A percentile compares a stretch with the other conserved stretches of the same genome.
These are phyloP conservation scores for Emydura subglobosa DNA, from an alignment of 2,113 vertebrate species.

Conservation along the genomic window DNA sequence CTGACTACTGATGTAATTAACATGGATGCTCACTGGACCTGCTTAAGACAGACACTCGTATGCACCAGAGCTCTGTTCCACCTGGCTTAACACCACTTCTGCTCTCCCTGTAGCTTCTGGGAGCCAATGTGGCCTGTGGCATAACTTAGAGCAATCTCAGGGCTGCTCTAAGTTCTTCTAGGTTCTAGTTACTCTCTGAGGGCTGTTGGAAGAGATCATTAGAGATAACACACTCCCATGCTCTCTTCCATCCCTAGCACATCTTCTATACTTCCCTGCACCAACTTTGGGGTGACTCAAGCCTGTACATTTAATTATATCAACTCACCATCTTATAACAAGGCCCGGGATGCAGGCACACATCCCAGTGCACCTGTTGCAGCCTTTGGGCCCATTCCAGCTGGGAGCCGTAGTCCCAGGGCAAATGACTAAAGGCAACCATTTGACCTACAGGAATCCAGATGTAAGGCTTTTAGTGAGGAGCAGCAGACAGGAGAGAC, in stretches of 20 bases:
- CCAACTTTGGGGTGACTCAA: background rate
- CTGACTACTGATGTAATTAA: constrained; percentile 12
- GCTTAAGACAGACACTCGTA: background rate
- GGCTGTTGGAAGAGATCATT: background rate
- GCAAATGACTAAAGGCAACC: background rate
- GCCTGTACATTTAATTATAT: background rate
- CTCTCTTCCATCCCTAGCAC: background rate
- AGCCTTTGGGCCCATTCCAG: background rate
- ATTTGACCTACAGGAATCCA: background rate
- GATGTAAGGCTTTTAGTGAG: background rate
- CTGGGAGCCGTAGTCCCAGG: background rate
- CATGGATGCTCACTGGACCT: background rate
- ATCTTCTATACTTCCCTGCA: background rate
- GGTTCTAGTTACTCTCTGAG: background rate
- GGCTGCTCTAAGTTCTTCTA: background rate
- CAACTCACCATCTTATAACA: background rate
- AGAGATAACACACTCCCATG: background rate
- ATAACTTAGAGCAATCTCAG: background rate
- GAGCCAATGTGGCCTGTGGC: background rate
- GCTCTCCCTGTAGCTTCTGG: background rate
- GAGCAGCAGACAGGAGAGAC: background rate
- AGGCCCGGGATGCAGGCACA: background rate
- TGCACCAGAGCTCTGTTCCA: background rate
- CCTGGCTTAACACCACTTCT: background rate
- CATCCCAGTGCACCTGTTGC: background rate